Percentiles rank a stretch among this genome's conserved stretches.
phyloP scores from a whole-genome alignment of 2,797 vertebrate species.

The Buceros bicornis region DNA sequence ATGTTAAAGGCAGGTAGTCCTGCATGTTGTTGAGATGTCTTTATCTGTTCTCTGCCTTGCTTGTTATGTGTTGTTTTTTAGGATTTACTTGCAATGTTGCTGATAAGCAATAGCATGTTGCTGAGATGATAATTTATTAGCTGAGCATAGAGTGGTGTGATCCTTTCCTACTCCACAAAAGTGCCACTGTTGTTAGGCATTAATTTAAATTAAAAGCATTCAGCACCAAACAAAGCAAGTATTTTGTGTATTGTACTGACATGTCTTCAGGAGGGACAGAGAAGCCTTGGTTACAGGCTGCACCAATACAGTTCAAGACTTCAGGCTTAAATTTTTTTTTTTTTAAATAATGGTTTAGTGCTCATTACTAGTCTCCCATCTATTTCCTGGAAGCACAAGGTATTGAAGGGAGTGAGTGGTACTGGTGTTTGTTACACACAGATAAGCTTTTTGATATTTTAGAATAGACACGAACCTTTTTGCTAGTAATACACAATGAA shows the following conservation, averaged over 20 bases:
- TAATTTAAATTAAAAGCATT: conserved; percentile 40
- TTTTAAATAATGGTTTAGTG: not conserved
- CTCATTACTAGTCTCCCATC: not conserved
- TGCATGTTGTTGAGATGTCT: not conserved
- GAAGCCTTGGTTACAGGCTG: conserved; percentile 13
- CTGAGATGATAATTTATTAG: not conserved
- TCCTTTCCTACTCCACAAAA: conserved; percentile 32
- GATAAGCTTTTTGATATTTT: not conserved
- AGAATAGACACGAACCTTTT: not conserved
- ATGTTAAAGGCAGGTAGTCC: not conserved
- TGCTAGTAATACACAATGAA: not conserved
- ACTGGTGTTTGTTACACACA: not conserved
- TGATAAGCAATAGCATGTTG: not conserved
- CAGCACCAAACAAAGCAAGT: conserved; percentile 53
- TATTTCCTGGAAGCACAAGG: not conserved
- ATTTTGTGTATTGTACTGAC: conserved; percentile 50
- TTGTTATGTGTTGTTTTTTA: not conserved
- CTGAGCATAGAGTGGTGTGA: not conserved
- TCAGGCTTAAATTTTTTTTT: not conserved
- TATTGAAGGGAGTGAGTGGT: not conserved
- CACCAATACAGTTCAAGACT: not conserved
- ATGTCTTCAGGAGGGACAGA: conserved; percentile 48
- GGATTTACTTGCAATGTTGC: not conserved
- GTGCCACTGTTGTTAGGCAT: conserved; percentile 33
- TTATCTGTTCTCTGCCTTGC: not conserved